A percentile compares a stretch with the other conserved stretches of the same genome.
phyloP scores from a whole-genome alignment of 2,113 vertebrate species.

The Heterocephalus glaber region DNA sequence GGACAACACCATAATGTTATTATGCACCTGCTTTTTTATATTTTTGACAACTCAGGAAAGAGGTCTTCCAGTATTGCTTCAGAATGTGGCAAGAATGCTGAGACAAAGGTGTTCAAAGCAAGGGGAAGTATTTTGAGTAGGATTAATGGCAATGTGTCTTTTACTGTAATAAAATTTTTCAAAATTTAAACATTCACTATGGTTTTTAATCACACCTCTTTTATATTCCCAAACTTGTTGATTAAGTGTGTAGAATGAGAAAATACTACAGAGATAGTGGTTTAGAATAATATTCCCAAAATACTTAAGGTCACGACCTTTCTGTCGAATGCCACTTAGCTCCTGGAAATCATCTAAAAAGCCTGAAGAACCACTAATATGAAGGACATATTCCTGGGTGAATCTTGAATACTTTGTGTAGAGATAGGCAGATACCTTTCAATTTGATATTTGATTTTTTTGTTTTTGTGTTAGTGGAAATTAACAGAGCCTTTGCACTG shows the following conservation, averaged over 20 bases:
- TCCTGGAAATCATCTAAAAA: not conserved
- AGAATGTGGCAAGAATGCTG: not conserved
- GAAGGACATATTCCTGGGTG: not conserved
- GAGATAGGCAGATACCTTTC: not conserved
- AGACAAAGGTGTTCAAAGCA: not conserved
- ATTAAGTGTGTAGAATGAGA: not conserved
- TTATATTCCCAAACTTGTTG: not conserved
- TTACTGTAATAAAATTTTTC: not conserved
- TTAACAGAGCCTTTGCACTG: not conserved
- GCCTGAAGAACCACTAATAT: slow-evolving; percentile 4
- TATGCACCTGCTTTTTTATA: not conserved
- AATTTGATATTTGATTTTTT: not conserved
- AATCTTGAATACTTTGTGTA: slow-evolving; percentile 10
- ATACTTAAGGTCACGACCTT: not conserved
- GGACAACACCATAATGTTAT: not conserved
- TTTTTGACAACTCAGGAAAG: not conserved
- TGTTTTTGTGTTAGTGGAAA: not conserved
- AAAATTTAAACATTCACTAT: not conserved
- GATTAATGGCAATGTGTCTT: not conserved
- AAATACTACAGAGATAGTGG: slow-evolving; percentile 14
- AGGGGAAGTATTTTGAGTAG: not conserved
- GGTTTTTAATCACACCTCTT: not conserved
- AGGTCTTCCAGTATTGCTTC: not conserved
- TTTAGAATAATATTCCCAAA: slow-evolving; percentile 42
- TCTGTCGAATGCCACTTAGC: not conserved